These are phyloP conservation scores for Ostrea edulis DNA, from an alignment of 1,140 invertebrate species.

Conservation along the genomic window DNA sequence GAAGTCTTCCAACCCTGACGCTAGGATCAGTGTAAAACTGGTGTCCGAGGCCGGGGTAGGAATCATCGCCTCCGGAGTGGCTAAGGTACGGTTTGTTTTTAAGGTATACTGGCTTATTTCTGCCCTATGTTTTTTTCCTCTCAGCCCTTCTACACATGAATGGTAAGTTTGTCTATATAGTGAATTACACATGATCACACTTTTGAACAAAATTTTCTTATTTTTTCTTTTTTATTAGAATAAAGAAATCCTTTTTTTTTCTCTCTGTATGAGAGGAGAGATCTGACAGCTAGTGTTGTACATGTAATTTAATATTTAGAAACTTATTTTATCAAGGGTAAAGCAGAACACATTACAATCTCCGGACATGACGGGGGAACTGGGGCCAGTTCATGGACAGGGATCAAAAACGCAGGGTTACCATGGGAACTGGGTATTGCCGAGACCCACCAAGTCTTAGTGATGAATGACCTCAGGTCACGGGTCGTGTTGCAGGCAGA, in stretches of 20 bases:
- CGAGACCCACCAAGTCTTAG: constrained; percentile 97
- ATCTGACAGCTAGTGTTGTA: neutral
- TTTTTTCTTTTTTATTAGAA: too few species aligned
- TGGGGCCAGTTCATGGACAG: constrained; percentile 98
- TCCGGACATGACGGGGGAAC: constrained; percentile 99
- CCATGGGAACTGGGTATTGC: constrained; percentile 99
- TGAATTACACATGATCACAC: too few species aligned
- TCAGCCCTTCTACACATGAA: too few species aligned
- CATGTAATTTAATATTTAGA: neutral
- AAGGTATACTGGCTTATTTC: too few species aligned
- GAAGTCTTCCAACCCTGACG: constrained; percentile 97
- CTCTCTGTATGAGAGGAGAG: too few species aligned
- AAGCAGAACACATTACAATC: constrained; percentile 98
- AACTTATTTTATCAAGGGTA: constrained; percentile 84
- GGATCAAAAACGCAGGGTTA: constrained; percentile 93
- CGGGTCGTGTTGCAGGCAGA: constrained; percentile 93
- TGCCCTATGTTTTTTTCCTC: too few species aligned
- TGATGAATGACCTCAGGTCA: constrained; percentile 96
- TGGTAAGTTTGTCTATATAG: too few species aligned
- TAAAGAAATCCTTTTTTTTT: too few species aligned
- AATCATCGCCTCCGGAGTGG: constrained; percentile 97
- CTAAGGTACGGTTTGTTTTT: constrained; percentile 85
- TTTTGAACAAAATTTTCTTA: too few species aligned
- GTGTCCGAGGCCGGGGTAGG: constrained; percentile 99
- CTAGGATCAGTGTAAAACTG: constrained; percentile 97